phyloP scores from a whole-genome alignment of 2,888 invertebrate genomes.

The Drosophila ustulata region DNA sequence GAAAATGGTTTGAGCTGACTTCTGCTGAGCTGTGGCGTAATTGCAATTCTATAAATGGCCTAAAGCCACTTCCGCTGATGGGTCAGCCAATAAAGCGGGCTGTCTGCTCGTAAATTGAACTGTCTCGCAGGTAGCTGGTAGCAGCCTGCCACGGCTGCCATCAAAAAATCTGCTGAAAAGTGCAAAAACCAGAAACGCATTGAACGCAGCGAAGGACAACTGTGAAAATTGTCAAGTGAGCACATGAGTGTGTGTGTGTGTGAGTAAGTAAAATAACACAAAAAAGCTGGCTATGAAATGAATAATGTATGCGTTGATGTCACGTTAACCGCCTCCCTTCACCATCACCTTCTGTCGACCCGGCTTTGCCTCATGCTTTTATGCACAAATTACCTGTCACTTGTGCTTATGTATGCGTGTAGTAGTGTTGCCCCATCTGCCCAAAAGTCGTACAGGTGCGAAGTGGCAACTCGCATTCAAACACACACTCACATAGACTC shows the following conservation, averaged over 20 bases:
- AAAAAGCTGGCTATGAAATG: slow-evolving; percentile 60
- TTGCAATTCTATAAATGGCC: not conserved
- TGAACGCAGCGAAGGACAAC: slow-evolving; percentile 38
- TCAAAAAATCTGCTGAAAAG: slow-evolving; percentile 52
- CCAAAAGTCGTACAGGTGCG: slow-evolving; percentile 26
- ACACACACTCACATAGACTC: slow-evolving; percentile 5
- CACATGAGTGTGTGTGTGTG: not conserved
- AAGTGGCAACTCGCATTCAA: slow-evolving; percentile 27
- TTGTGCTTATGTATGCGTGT: slow-evolving; percentile 61
- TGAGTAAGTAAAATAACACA: slow-evolving; percentile 14
- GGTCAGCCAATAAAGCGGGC: slow-evolving; percentile 13
- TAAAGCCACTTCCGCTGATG: slow-evolving; percentile 1
- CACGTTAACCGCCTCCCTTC: slow-evolving; percentile 27
- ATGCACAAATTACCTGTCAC: slow-evolving; percentile 79
- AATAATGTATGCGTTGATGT: slow-evolving; percentile 64
- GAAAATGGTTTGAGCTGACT: not conserved
- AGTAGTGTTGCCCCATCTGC: slow-evolving; percentile 18
- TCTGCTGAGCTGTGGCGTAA: not conserved
- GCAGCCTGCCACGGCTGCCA: slow-evolving; percentile 30
- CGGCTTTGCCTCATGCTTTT: slow-evolving; percentile 44
- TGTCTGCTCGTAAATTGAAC: slow-evolving; percentile 39
- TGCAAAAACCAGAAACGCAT: slow-evolving; percentile 38
- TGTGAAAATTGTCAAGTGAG: slow-evolving; percentile 57
- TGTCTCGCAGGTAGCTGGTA: slow-evolving; percentile 14
- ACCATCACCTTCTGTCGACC: not conserved